A percentile compares a stretch with the other conserved stretches of the same genome.
Conservation (phyloP, 2,797 vertebrate species). For the Cossypha caffra region DNA sequence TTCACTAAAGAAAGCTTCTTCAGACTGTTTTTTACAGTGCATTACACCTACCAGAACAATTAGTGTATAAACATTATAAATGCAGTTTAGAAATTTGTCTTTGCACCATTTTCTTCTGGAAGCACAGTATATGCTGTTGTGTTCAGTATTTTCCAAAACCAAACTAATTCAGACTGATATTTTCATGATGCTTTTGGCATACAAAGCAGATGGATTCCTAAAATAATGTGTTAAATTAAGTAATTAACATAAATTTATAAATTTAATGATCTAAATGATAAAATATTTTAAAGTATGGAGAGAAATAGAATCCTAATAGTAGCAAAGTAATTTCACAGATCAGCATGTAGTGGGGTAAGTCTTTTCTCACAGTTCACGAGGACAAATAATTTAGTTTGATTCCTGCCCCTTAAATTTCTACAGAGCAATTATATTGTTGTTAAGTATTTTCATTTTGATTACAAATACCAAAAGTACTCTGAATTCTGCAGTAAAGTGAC, state of each 20-base stretch:
- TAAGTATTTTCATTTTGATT: conserved; percentile 3
- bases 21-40: not conserved
- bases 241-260: not conserved
- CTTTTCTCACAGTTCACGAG: not conserved
- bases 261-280: not conserved
- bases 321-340: not conserved
- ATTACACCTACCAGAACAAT: not conserved
- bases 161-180: not conserved
- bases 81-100: not conserved
- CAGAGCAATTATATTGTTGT: not conserved
- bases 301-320: not conserved
- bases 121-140: not conserved
- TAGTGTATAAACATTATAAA: not conserved
- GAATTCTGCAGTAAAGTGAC: not conserved
- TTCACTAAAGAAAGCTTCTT: not conserved
- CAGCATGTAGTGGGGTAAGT: not conserved
- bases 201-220: not conserved
- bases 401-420: not conserved
- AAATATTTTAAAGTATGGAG: not conserved
- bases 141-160: not conserved
- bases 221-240: not conserved
- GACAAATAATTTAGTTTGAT: not conserved
- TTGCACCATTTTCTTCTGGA: not conserved
- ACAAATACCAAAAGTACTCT: not conserved
- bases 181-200: not conserved